These are phyloP conservation scores for Boloria selene DNA, from an alignment of 2,888 invertebrate species.

Conservation along the genomic window DNA sequence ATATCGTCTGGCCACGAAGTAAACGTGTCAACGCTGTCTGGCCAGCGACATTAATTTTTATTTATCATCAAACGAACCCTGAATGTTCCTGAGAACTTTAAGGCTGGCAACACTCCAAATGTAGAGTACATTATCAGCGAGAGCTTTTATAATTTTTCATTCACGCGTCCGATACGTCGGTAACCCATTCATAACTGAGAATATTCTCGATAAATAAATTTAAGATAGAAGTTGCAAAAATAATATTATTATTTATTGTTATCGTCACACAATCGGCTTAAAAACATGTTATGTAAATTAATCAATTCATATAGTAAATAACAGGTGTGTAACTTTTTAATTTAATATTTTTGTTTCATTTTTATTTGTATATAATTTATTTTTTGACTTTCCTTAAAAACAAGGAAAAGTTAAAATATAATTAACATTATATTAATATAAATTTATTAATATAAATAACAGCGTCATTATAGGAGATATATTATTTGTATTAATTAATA, in stretches of 20 bases:
- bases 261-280: neutral
- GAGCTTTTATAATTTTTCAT: slow-evolving; percentile 47
- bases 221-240: neutral
- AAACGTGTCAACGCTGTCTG: slow-evolving; percentile 69
- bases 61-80: slow-evolving; percentile 59
- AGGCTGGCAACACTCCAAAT: slow-evolving; percentile 56
- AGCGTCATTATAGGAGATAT: too few relatives aligned
- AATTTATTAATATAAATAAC: too few relatives aligned
- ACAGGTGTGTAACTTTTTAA: neutral
- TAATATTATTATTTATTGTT: slow-evolving; percentile 12
- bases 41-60: slow-evolving; percentile 55
- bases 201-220: slow-evolving; percentile 34
- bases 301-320: neutral
- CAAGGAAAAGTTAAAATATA: too few relatives aligned
- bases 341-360: neutral
- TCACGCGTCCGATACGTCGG: slow-evolving; percentile 45
- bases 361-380: neutral
- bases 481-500: too few relatives aligned
- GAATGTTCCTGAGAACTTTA: slow-evolving; percentile 48
- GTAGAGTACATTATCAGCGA: slow-evolving; percentile 42
- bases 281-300: slow-evolving; percentile 11
- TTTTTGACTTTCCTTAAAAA: too few relatives aligned
- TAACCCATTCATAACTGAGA: slow-evolving; percentile 45
- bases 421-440: too few relatives aligned
- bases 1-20: slow-evolving; percentile 55